Evolutionary conservation across 1,140 invertebrate genomes (phyloP), one percentile per base, ranked within the genome.

Genomic region (Melipona quadrifasciata): DNA sequence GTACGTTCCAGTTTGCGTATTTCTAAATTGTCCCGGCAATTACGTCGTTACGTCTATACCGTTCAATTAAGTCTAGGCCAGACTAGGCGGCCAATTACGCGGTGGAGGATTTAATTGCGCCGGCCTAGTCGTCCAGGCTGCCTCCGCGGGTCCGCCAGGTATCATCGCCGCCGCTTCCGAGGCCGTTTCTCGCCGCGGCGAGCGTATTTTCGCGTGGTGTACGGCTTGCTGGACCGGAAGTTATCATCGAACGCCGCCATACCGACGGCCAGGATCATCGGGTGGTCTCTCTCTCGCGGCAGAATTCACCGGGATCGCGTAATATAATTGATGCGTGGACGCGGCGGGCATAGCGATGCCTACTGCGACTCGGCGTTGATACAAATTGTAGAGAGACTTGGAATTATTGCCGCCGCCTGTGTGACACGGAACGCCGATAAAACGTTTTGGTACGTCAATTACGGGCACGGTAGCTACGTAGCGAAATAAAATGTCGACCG

Each of bases 71-170:
- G 90, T 76, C 78, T 84, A 84, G 73, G 24, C 57, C 34, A 82
- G 86, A 89, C 65, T 84, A 87, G 87, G 87, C 73, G 70, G 87
- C 90, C 91, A 94, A 92, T 93, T 93, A 93, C 91, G 85, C 89
- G 84, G 82, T 90, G 74, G 85, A 90, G 89, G 89, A 94, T 93
- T 92, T 90, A 92, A 94, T 93, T 92, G 92, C 90, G 86, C 82
- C 80, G 80, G 85, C 87, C 86, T 83, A 70, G 57, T 14, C 70
- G 24, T 47, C 24, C 5, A 47, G 5, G 14, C 39, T n/a, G 70
- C 58, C 71, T 24, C 16, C 87, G 84, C 86, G 73, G 31, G 64
- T 53, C 47, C 58, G 58, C 47, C 53, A 65, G 86, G 85, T 55
- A 47, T 24, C 61, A 70, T 53, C 19, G 8, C 14, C 47, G 34